Conservation (phyloP, 2,113 vertebrate species). For the Pongo abelii region DNA sequence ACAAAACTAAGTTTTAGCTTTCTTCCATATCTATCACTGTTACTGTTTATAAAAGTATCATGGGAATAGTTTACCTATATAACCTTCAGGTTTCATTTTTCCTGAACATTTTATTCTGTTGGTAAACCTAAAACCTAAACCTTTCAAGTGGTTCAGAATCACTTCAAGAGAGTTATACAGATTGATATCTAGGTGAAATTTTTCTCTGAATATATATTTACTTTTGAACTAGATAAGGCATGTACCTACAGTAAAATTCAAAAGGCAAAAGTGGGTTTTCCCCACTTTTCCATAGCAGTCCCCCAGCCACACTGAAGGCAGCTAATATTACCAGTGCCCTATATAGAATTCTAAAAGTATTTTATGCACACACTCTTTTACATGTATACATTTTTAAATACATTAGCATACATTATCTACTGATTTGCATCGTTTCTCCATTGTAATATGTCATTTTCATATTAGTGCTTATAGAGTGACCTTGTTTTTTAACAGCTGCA, state of each 20-base stretch:
- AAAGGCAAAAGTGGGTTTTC: constrained; percentile 21
- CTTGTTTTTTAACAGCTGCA: not conserved
- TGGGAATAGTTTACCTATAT: not conserved
- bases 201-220: constrained; percentile 1
- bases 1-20: constrained; percentile 14
- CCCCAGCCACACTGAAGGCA: not conserved
- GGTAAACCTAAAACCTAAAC: not conserved
- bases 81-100: not conserved
- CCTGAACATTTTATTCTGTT: not conserved
- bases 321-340: not conserved
- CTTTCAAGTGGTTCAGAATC: constrained; percentile 20
- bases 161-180: not conserved
- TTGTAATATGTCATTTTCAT: not conserved
- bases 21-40: not conserved
- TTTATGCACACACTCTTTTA: not conserved
- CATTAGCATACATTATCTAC: not conserved
- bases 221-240: not conserved
- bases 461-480: not conserved
- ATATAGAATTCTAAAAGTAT: not conserved
- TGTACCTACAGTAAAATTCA: constrained; percentile 5
- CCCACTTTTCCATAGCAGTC: not conserved
- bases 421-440: not conserved
- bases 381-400: not conserved
- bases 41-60: not conserved
- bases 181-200: not conserved